Evolutionary conservation across 2,888 invertebrate genomes (phyloP).

Genomic region (Penaeus monodon): DNA sequence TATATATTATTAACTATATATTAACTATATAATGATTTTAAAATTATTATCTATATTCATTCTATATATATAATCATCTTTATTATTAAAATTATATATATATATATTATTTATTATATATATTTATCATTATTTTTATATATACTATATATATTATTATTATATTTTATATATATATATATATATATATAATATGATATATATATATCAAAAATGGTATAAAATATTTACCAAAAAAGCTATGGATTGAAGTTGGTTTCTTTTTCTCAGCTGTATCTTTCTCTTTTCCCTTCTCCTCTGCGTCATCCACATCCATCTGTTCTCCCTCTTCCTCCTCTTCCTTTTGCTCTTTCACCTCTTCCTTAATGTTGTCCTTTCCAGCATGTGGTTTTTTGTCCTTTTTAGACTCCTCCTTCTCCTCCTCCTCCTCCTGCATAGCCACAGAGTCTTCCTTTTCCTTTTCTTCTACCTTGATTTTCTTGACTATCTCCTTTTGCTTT

Average conservation of each 20-base stretch:
- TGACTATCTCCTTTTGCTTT: constrained; percentile 29
- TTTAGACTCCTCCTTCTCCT: constrained; percentile 10
- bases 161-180: too few relatives aligned
- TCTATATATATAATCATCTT: too few relatives aligned
- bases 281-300: constrained; percentile 21
- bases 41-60: too few relatives aligned
- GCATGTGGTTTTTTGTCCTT: constrained; percentile 23
- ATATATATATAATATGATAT: too few relatives aligned
- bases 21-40: too few relatives aligned
- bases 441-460: background rate
- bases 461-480: constrained; percentile 39
- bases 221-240: constrained; percentile 43
- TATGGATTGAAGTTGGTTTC: constrained; percentile 36
- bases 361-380: constrained; percentile 8
- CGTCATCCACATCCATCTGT: constrained; percentile 30
- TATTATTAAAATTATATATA: too few relatives aligned
- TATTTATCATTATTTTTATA: background rate
- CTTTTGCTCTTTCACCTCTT: constrained; percentile 37
- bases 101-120: background rate
- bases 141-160: too few relatives aligned
- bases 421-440: background rate
- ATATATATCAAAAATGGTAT: background rate
- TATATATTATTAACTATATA: too few relatives aligned
- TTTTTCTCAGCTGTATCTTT: constrained; percentile 36
- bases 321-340: constrained; percentile 7